Evolutionary conservation across 1,140 invertebrate species (phyloP), one percentile per base, ranked within the genome.

Genomic region (Whitmania pigra): DNA sequence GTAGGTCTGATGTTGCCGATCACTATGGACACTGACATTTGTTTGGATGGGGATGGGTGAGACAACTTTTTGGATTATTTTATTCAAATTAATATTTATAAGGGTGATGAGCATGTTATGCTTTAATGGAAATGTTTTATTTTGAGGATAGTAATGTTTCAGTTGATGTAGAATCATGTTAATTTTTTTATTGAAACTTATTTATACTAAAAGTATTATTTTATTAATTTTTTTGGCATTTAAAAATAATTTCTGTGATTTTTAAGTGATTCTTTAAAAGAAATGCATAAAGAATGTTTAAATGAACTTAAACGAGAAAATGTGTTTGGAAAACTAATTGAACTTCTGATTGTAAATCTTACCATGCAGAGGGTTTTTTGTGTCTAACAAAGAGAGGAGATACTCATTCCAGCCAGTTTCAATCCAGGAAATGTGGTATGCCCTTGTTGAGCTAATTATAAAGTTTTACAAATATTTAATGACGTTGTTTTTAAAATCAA

Each of bases 371-470:
- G 94, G 93, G 71, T 96, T 97, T 85, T 93, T 90, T 82, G 89
- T 97, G 73, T 90, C 88, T 76, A 89, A 91, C 76, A 91, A 89
- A 81, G 89, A 88, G 73, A 87, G 89, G 79, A 89, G 92, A 79
- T 92, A 96, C 84, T 93, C 97, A 82, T 97, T 98, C 85, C 97
- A 97, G 84, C 94, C 94, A 72, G 93, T 97, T 73, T 96, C 94
- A 74, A 94, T 98, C 66, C 94, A 97, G 83, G 93, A 94, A 74
- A 96, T 98, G 93, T 97, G 94, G 94, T 94, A 85, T 88, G 90
- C 29, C 2, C 22, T 89, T 40, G 53, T 53, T 25, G 0, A 55
- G 18, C 9, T 13, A 6, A 36, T 36, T 71, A 49, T 49, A 4
- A 49, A 49, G 43, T 49, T 49, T 15, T 15, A 4, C 43, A 3